phyloP scores from a whole-genome alignment of 64 coral and sea anemone genomes.

The Dendronephthya gigantea region DNA sequence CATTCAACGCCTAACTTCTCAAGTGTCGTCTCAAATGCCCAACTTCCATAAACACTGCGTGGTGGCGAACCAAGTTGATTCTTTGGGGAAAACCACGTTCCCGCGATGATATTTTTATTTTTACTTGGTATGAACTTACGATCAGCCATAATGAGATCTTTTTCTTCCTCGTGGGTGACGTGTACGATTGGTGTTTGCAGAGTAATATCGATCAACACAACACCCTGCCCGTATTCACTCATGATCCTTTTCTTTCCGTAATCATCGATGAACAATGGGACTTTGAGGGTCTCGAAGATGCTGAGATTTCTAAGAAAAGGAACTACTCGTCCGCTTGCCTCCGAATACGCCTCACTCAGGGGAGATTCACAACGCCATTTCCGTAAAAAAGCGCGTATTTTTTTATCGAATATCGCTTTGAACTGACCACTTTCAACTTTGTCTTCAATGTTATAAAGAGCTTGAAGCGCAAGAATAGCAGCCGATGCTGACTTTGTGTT shows the following conservation, averaged over 20 bases:
- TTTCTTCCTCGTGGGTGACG: conserved; percentile 27
- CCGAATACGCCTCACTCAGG: background rate
- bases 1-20: conserved; percentile 2
- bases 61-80: background rate
- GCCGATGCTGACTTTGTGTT: background rate
- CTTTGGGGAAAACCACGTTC: conserved; percentile 29
- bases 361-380: conserved; percentile 41
- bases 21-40: conserved; percentile 34
- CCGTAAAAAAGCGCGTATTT: conserved; percentile 15
- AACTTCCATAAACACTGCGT: conserved; percentile 34
- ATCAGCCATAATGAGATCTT: background rate
- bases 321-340: background rate
- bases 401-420: too few relatives aligned
- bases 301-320: conserved; percentile 34
- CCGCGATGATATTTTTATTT: conserved; percentile 42
- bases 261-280: conserved; percentile 39
- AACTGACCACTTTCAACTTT: conserved; percentile 21
- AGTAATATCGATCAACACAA: conserved; percentile 18
- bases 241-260: too few relatives aligned
- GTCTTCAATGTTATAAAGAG: conserved; percentile 28
- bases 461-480: conserved; percentile 36
- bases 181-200: conserved; percentile 30
- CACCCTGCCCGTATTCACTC: too few relatives aligned
- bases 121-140: conserved; percentile 18
- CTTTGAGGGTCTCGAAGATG: conserved; percentile 40